These are phyloP conservation scores for Hipposideros larvatus DNA, from an alignment of 2,797 vertebrate genomes.

Conservation along the genomic window DNA sequence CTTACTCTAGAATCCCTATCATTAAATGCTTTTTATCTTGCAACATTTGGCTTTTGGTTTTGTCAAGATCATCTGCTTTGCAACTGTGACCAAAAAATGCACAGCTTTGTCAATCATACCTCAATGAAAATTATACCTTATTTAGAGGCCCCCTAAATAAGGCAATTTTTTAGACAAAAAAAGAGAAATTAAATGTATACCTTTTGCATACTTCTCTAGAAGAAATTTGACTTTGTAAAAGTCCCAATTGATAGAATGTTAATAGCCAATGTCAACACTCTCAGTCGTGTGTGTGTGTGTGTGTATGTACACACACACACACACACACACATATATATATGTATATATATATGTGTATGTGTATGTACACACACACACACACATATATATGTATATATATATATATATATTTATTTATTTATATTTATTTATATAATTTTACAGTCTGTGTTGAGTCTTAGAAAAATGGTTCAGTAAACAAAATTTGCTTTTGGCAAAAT, in stretches of 20 bases:
- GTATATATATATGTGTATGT: no score
- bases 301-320: no score
- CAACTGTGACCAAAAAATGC: constrained; percentile 4
- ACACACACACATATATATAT: no score
- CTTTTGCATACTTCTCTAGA: neutral
- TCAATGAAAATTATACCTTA: neutral
- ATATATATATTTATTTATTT: no score
- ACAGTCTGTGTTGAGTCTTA: neutral
- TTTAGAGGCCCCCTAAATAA: neutral
- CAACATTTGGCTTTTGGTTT: constrained; percentile 42
- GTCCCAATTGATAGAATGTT: neutral
- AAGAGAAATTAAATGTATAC: neutral
- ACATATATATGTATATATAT: no score
- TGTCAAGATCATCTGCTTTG: neutral
- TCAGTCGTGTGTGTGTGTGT: neutral
- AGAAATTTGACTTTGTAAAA: constrained; percentile 37
- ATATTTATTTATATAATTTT: neutral
- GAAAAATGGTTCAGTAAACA: constrained; percentile 19
- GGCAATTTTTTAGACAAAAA: neutral
- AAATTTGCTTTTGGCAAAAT: constrained; percentile 40
- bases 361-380: no score
- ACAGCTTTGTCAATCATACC: neutral
- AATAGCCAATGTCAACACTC: neutral
- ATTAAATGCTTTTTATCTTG: neutral
- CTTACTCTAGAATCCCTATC: neutral